Base-by-base conservation (phyloP, 2,797 vertebrate genomes). In the Falco naumanni region DNA sequence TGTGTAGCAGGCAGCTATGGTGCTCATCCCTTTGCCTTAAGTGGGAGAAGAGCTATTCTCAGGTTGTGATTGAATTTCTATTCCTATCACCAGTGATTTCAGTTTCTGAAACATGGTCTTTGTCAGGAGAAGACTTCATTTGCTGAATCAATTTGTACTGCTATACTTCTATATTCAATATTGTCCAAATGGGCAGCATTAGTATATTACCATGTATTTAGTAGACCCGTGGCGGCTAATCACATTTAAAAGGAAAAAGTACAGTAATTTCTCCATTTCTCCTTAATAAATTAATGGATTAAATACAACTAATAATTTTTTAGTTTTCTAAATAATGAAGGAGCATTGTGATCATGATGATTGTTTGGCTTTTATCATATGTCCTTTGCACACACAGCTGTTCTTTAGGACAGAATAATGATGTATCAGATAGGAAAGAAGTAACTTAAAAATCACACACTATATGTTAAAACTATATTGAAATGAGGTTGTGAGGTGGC, bases 371-470 rank as follows among this genome's bases (percentile, higher is more conserved):
- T 94, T 85, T 66, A 33, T 45, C 4, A 24, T 29, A 43, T 74
- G 16, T 10, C 3, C 3, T 25, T 20, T 54, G 41, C 45, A 47
- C 37, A 4, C 28, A 26, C 4, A 15, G 2, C 5, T 19, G 2
- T 34, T 77, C 7, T 66, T 79, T 54, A 47, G n/a, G 85, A 63
- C 4, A 85, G 5, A 70, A 41, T 63, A 72, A 63, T 4, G 0
- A 29, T 18, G 3, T 10, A 47, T 57, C 29, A n/a, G 24, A 41
- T 33, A 16, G 8, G 9, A 41, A 77, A 84, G 26, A 84, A 41
- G 3, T 39, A 21, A 71, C 47, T 68, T 78, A 45, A 59, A 47
- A 66, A 70, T 68, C 33, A 10, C 16, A 65, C 8, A 6, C 4
- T 18, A 5, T 56, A 22, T 48, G 19, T 28, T 86, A 37, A 37